Evolutionary conservation across 2,797 vertebrate genomes (phyloP).

Genomic region (Monodelphis domestica): DNA sequence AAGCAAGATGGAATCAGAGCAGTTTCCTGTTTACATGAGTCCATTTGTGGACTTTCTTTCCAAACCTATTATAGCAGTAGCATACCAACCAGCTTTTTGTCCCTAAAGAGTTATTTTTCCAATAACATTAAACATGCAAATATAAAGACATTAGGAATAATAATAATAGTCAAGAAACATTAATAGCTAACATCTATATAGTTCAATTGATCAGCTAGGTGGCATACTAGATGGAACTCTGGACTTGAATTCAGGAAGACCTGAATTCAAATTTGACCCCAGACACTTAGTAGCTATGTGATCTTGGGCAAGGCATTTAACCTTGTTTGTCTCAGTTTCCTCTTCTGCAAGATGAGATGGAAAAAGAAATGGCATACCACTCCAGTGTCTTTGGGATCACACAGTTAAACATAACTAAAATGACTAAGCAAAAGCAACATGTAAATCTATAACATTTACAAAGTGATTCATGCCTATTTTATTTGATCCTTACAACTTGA

Average conservation of each 20-base stretch:
- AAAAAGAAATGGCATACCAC: too few relatives aligned
- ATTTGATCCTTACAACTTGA: neutral
- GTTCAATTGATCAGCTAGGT: too few relatives aligned
- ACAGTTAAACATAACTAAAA: too few relatives aligned
- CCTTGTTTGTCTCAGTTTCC: too few relatives aligned
- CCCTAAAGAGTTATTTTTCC: neutral
- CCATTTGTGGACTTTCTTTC: neutral
- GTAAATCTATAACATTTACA: neutral
- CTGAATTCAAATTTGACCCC: too few relatives aligned
- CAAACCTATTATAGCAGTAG: neutral
- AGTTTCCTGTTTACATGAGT: neutral
- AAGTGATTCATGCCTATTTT: neutral
- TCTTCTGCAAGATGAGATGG: too few relatives aligned
- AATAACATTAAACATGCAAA: neutral
- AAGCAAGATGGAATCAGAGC: neutral
- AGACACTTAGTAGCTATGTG: too few relatives aligned
- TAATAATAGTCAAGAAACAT: neutral
- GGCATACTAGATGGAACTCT: too few relatives aligned
- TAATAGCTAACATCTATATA: neutral
- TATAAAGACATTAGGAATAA: fast-evolving
- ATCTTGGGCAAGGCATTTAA: too few relatives aligned
- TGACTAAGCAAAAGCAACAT: too few relatives aligned
- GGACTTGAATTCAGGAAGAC: too few relatives aligned
- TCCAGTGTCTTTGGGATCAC: too few relatives aligned
- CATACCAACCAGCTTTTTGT: neutral